Evolutionary conservation across 2,888 invertebrate species (phyloP), one percentile per base, ranked within the genome.

Genomic region (Ellobium chinense): DNA sequence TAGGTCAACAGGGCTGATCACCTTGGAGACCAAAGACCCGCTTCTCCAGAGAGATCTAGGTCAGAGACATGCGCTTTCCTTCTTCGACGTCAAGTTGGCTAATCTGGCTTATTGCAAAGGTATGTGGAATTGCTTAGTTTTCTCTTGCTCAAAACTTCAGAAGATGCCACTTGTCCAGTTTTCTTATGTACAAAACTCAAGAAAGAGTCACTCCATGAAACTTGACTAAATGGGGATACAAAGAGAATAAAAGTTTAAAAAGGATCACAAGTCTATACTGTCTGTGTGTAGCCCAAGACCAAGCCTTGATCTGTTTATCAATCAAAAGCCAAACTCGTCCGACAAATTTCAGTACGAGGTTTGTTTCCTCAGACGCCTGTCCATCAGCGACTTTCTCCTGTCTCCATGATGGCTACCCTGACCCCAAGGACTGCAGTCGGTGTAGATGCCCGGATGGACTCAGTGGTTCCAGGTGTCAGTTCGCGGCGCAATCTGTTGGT

Each of bases 401-500:
- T 80, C 83, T 83, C 34, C 81, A 91, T 75, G 91, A 91, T 24
- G 92, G 92, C 0, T 92, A 92, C 84, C 91, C 91, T 75, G 92
- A 92, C 81, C 92, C 92, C 18, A 87, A 87, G 65, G 87, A 89
- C 78, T 92, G 92, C 82, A 83, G 85, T 65, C 69, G 83, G 34
- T 92, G 92, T 83, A 83, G 91, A 18, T 92, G 92, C 82, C 89
- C 92, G 0, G 91, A 90, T 21, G 92, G 92, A 2, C 85, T 91
- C 46, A 83, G 84, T 1, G 92, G 92, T 9, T 80, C 82, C 31
- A 85, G 81, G 69, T 92, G 92, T 83, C 87, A 91, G 58, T 80
- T 65, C 1, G 86, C 88, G 24, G 89, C 88, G 18, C 85, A 87
- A 14, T 84, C 87, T 69, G 72, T 73, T 18, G 80, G 83, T 83